Base-by-base conservation (phyloP, 2,797 vertebrate genomes). In the Diglossa cyanea region DNA sequence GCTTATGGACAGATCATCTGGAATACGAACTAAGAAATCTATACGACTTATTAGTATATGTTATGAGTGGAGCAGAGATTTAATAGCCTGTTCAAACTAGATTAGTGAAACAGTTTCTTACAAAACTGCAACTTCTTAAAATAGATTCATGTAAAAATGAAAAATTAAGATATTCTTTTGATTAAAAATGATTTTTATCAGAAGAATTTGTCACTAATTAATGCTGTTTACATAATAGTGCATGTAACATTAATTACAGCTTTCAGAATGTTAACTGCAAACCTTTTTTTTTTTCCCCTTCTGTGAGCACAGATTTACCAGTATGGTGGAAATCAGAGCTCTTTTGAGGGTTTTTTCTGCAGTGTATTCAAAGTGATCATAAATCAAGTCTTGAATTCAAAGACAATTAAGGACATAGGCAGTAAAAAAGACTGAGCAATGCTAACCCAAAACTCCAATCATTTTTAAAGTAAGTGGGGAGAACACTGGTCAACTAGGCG, bases 1-100 rank as follows among this genome's bases (percentile, higher is more conserved):
- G 97, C 97, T 98, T 98, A 98, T 97, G 96, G 97, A 97, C 96
- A 98, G 96, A 98, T 98, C 97, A 98, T 98, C 98, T 98, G 98
- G 97, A 98, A 98, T 98, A 98, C 91, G 84, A 97, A 98, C 97
- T 97, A 97, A 97, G 98, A 98, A 98, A 98, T 98, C 97, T 97
- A 98, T 98, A 98, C 90, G 84, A 96, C 97, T 98, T 98, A 98
- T 98, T 98, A 97, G 96, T 98, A 97, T 97, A 98, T 87, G 97
- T 97, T 98, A 95, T 96, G 97, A 97, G 96, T 97, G 95, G 96
- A 98, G 97, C 96, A 97, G 96, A 95, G 96, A 97, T 96, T 97
- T 98, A 98, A 98, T 98, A 98, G 96, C 95, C 97, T 97, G 95
- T 96, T 98, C 97, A 98, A 97, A 98, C 96, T 97, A 96, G 95